Evolutionary conservation across 2,888 invertebrate genomes (phyloP), one percentile per base, ranked within the genome.

Genomic region (Drosophila pseudotalamancana): DNA sequence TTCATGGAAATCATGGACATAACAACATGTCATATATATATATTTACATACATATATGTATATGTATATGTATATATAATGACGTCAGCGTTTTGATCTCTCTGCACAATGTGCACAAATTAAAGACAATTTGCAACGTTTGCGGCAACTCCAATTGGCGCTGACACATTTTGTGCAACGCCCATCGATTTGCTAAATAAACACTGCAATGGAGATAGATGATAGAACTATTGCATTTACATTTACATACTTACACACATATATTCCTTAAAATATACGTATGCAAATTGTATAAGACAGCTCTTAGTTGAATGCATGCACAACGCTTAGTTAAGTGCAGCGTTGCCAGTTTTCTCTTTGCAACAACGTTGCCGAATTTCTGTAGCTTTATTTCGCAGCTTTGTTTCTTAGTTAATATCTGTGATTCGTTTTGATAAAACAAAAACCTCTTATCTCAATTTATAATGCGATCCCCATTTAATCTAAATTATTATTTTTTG

Each of bases 151-250:
- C 61, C 72, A 86, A 82, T 86, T 86, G 77, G 48, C 51, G 77
- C 71, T 77, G 87, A 78, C 75, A 83, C 65, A 83, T 75, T 72
- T 75, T 62, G 63, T 72, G 75, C 45, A 51, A 85, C 72, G 76
- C 75, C 63, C 65, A 81, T 55, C 66, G 75, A 66, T 82, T 68
- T 56, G 64, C 63, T 59, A 46, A 67, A 62, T 62, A 65, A 56
- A 70, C 60, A 70, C 48, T 51, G 39, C 46, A 53, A 51, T 43
- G 23, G 21, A 56, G 55, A 54, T 64, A 48, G 27, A 60, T 37
- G 68, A 63, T 40, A 45, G 34, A 42, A 37, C 48, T 51, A 39
- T 48, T 27, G 6, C 34, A 42, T 19, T 59, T 21, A 49, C 50
- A 57, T 23, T 14, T 12, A 54, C 11, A 34, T 4, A 31, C 25